Evolutionary conservation across 2,888 invertebrate genomes (phyloP), one percentile per base, ranked within the genome.

Genomic region (Drosophila ustulata): DNA sequence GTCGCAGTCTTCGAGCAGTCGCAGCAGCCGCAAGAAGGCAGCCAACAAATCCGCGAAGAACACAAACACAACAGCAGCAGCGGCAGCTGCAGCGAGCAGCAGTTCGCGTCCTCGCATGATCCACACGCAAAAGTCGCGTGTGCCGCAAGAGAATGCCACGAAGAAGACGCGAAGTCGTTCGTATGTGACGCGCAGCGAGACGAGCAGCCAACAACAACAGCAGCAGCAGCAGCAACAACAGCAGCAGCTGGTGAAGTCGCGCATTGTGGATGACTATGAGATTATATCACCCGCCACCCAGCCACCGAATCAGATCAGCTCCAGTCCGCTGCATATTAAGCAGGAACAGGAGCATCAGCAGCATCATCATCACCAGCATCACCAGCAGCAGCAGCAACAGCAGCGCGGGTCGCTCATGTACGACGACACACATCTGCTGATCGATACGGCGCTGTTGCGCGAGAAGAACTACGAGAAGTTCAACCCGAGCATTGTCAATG

Each of bases 41-140:
- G 28, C 25, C 25, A 85, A 73, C 25, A 85, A 73, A 28, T 52
- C 80, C 3, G 23, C 63, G 9, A 79, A 78, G 45, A 68, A 30
- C 18, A 18, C 37, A 11, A 37, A n/a, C n/a, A 30, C 30, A 30
- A 7, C 30, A 30, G 37, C 69, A 6, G 18, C 66, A 23, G 25
- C 57, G 3, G 30, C 72, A 5, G 11, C 62, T 2, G 5, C 81
- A 4, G 43, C 63, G 46, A 71, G 68, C 49, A 71, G 68, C 49
- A 93, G 93, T 6, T 93, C 94, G 1, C 93, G 96, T 32, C 96
- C 96, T 3, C 95, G 95, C 87, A 96, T 96, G 96, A 96, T 96
- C 79, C 96, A 96, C 90, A 96, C 96, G 0, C 95, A 95, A 88
- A 95, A 95, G 81, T 93, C 94, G 51, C 92, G 94, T 37, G 93